A percentile compares a stretch with the other conserved stretches of the same genome.
These are phyloP conservation scores for Dromaius novaehollandiae DNA, from an alignment of 2,113 vertebrate genomes.

Conservation along the genomic window DNA sequence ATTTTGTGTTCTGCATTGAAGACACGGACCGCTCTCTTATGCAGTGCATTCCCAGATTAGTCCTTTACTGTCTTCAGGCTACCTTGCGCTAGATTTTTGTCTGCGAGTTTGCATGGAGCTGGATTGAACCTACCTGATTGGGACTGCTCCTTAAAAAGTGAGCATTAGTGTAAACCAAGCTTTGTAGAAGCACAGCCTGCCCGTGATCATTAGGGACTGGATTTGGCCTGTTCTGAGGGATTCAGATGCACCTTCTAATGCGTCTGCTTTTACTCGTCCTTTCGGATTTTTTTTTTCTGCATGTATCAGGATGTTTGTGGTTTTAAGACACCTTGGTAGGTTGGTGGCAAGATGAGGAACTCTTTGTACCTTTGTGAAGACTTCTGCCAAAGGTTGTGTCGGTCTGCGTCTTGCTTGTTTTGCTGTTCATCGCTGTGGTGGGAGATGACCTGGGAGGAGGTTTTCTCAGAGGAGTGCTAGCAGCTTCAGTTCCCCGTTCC, in stretches of 20 bases:
- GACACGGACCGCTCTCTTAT: background rate
- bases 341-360: background rate
- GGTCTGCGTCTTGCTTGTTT: background rate
- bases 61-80: constrained; percentile 11
- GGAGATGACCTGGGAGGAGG: background rate
- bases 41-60: background rate
- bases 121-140: background rate
- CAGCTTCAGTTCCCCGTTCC: background rate
- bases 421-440: background rate
- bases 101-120: background rate
- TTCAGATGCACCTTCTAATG: background rate
- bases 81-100: background rate
- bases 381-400: background rate
- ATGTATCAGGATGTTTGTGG: background rate
- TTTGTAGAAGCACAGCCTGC: background rate
- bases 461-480: background rate
- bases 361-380: background rate
- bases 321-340: background rate
- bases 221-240: background rate
- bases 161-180: background rate
- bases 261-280: background rate
- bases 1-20: background rate
- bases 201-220: background rate
- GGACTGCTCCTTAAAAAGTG: background rate
- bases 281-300: background rate